These are phyloP conservation scores for Chrysolina oricalcia DNA, from an alignment of 2,888 invertebrate genomes.

Conservation along the genomic window DNA sequence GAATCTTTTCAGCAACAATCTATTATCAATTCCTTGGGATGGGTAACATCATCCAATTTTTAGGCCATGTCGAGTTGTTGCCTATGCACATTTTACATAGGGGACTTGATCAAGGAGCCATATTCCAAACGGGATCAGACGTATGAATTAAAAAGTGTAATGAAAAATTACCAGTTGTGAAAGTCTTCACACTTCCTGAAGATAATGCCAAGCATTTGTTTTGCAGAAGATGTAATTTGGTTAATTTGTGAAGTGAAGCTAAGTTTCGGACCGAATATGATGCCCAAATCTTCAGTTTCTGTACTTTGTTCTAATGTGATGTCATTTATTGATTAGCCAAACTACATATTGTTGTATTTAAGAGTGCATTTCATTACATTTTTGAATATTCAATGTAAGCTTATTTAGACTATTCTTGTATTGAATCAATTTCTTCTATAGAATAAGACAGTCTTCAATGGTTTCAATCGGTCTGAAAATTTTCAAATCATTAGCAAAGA, in stretches of 20 bases:
- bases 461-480: slow-evolving; percentile 16
- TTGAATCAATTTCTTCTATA: neutral
- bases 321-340: no score
- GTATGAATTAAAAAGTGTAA: slow-evolving; percentile 5
- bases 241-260: no score
- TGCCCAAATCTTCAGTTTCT: slow-evolving; percentile 16
- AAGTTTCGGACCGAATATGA: no score
- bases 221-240: no score
- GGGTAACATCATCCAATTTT: neutral
- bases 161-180: no score
- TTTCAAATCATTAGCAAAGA: no score
- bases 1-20: no score
- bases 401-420: slow-evolving; percentile 15
- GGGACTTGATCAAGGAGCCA: slow-evolving; percentile 8
- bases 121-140: slow-evolving; percentile 16
- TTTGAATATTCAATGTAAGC: no score
- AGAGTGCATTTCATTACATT: no score
- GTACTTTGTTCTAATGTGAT: neutral
- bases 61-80: slow-evolving; percentile 15
- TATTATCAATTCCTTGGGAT: slow-evolving; percentile 23
- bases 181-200: no score
- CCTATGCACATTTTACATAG: slow-evolving; percentile 3
- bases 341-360: no score
- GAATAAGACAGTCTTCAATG: slow-evolving; percentile 14
- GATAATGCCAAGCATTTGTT: no score